Conservation (phyloP, 2,113 vertebrate genomes). For the Lepisosteus osseus region DNA sequence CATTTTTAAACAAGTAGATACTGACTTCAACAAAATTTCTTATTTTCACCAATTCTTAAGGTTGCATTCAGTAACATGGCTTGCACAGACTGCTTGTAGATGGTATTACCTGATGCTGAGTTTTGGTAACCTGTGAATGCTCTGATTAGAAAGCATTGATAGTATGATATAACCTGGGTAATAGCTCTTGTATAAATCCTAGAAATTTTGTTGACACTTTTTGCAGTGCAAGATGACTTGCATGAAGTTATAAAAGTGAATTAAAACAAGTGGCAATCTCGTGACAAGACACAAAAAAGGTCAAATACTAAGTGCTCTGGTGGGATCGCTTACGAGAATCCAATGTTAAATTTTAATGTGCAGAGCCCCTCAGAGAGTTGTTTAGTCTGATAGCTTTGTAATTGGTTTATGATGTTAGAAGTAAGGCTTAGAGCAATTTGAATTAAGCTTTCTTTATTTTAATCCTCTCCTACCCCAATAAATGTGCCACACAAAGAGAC, state of each 20-base stretch:
- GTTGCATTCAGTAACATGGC: too few relatives aligned
- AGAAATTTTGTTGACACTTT: constrained; percentile 15
- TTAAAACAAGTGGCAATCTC: not conserved
- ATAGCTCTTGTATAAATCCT: too few relatives aligned
- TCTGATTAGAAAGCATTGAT: too few relatives aligned
- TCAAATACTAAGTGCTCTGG: constrained; percentile 18
- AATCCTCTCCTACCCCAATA: constrained; percentile 28
- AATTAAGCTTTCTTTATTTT: constrained; percentile 32
- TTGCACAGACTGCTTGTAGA: too few relatives aligned
- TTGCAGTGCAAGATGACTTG: not conserved
- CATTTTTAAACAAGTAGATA: too few relatives aligned
- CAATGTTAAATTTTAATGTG: constrained; percentile 31
- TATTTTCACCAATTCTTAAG: too few relatives aligned
- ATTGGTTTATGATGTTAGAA: constrained; percentile 44
- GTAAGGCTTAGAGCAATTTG: constrained; percentile 33
- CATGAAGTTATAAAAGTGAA: constrained; percentile 10
- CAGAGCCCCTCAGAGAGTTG: constrained; percentile 22
- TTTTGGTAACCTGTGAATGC: too few relatives aligned
- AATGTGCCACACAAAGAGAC: constrained; percentile 28
- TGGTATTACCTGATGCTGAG: too few relatives aligned
- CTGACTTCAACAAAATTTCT: too few relatives aligned
- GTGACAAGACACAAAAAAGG: not conserved
- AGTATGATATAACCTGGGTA: too few relatives aligned
- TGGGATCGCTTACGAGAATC: constrained; percentile 21
- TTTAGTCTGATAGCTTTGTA: constrained; percentile 41